phyloP scores from a whole-genome alignment of 92 coral and sea anemone genomes.

The Porites cylindrica region DNA sequence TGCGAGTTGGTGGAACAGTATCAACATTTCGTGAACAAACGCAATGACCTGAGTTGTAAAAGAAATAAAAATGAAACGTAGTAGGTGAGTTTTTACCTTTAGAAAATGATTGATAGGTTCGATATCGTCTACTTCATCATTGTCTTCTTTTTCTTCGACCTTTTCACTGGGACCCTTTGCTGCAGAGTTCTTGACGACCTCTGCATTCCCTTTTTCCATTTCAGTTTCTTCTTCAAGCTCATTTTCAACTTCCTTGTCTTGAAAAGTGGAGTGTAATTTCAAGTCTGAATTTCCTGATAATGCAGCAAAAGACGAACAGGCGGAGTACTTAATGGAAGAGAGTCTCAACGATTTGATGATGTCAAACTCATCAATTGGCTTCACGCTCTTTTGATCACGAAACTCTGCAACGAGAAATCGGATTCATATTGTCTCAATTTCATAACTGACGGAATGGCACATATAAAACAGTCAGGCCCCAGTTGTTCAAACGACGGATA shows the following conservation, averaged over 20 bases:
- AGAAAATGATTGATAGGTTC: conserved; percentile 25
- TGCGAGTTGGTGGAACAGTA: too few species aligned
- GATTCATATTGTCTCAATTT: background rate
- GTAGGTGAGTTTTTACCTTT: background rate
- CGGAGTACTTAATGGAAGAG: conserved; percentile 51
- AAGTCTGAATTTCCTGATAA: conserved; percentile 81
- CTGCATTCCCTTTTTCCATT: background rate
- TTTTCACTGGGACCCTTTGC: too few species aligned
- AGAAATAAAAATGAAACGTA: too few species aligned
- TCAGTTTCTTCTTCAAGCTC: background rate
- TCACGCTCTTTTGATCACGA: conserved; percentile 30
- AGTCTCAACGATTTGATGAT: conserved; percentile 44
- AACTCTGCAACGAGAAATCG: conserved; percentile 34
- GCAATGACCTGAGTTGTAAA: too few species aligned
- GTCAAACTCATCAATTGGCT: conserved; percentile 2
- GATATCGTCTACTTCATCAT: conserved; percentile 20
- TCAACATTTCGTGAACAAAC: too few species aligned
- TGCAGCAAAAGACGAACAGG: conserved; percentile 82
- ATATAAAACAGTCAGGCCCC: too few species aligned
- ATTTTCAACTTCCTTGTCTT: too few species aligned
- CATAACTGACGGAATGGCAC: background rate
- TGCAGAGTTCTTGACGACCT: background rate
- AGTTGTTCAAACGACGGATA: too few species aligned
- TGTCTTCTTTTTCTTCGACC: background rate
- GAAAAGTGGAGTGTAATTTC: conserved; percentile 39